Evolutionary conservation across 1,140 invertebrate species (phyloP).

Genomic region (Pectinophora gossypiella): DNA sequence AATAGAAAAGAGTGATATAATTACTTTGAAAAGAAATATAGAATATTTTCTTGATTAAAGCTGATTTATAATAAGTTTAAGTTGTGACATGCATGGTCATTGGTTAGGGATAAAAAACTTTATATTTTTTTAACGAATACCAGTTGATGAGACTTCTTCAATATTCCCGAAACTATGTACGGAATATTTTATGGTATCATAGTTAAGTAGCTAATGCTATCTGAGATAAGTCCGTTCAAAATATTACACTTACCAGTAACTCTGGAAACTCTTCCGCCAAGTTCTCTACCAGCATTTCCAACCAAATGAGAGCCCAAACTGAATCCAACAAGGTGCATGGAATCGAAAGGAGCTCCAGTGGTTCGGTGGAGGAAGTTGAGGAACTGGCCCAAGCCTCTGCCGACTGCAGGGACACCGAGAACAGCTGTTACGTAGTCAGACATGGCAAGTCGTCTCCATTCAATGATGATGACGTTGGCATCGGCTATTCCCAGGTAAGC

Average conservation of each 20-base stretch:
- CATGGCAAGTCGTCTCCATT: conserved; percentile 76
- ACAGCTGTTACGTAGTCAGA: conserved; percentile 59
- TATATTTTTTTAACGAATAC: too few relatives aligned
- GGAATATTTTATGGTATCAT: too few relatives aligned
- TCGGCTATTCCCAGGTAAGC: conserved; percentile 27
- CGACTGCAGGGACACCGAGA: conserved; percentile 54
- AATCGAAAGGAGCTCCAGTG: conserved; percentile 30
- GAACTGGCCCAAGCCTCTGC: conserved; percentile 40
- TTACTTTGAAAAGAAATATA: too few relatives aligned
- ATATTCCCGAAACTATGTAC: too few relatives aligned
- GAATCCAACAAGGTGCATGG: conserved; percentile 90
- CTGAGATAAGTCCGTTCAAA: too few relatives aligned
- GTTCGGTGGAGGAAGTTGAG: conserved; percentile 51
- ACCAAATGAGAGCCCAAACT: conserved; percentile 90
- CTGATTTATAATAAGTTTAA: too few relatives aligned
- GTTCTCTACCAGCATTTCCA: conserved; percentile 80
- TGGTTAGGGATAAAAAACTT: too few relatives aligned
- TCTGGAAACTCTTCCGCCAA: conserved; percentile 20
- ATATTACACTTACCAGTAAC: conserved; percentile 25
- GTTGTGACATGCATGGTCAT: too few relatives aligned
- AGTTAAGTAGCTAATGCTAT: too few relatives aligned
- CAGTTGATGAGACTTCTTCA: too few relatives aligned
- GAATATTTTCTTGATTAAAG: too few relatives aligned
- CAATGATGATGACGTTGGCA: conserved; percentile 77
- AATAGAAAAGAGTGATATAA: too few relatives aligned